These are phyloP conservation scores for Zaprionus capensis DNA, from an alignment of 1,140 invertebrate genomes.

Conservation along the genomic window DNA sequence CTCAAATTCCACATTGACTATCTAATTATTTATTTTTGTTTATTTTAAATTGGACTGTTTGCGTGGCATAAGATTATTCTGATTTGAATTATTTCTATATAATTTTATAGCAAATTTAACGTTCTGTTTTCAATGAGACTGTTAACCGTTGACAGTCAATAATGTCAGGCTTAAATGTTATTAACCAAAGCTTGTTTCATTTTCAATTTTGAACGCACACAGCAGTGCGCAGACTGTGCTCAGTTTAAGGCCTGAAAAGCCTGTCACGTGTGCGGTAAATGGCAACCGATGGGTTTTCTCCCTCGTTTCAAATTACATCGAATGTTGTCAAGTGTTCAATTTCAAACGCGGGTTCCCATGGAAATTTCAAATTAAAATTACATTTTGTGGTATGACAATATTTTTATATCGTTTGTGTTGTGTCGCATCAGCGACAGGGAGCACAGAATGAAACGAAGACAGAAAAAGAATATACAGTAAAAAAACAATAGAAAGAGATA, in stretches of 20 bases:
- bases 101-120: not conserved
- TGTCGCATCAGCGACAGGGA: not conserved
- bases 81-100: not conserved
- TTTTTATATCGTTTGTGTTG: constrained; percentile 53
- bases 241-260: constrained; percentile 5
- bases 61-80: not conserved
- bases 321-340: constrained; percentile 11
- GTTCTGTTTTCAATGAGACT: not conserved
- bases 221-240: too few relatives aligned
- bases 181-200: not conserved
- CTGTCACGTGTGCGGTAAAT: constrained; percentile 6
- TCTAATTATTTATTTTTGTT: not conserved
- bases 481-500: constrained; percentile 9
- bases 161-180: not conserved
- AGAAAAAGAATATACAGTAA: not conserved
- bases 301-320: constrained; percentile 22
- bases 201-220: not conserved
- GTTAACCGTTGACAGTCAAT: constrained; percentile 7
- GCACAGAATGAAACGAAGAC: not conserved
- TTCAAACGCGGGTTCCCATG: constrained; percentile 32
- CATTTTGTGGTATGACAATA: constrained; percentile 55
- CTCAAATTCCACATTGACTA: too few relatives aligned
- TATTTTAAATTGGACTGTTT: not conserved
- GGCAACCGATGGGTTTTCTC: not conserved
- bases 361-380: constrained; percentile 68